These are phyloP conservation scores for Ganaspis brasiliensis DNA, from an alignment of 2,888 invertebrate genomes.

Conservation along the genomic window DNA sequence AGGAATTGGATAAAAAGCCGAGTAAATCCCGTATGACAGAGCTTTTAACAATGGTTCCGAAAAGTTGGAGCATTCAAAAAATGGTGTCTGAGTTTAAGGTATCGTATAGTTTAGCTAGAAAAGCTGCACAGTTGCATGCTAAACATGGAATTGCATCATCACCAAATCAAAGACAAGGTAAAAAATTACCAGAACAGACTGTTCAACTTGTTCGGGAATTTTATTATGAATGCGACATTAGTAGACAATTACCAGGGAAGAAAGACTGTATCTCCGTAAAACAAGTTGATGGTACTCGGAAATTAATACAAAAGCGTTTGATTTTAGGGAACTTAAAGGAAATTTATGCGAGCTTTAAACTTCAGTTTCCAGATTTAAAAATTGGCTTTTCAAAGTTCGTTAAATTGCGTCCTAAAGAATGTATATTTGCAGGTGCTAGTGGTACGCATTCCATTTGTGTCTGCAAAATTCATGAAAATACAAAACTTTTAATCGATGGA, in stretches of 20 bases:
- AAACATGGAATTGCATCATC: neutral
- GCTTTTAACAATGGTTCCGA: neutral
- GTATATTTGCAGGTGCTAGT: too few relatives aligned
- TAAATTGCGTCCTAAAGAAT: too few relatives aligned
- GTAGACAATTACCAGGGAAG: slow-evolving; percentile 2
- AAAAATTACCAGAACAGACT: neutral
- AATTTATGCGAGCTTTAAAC: too few relatives aligned
- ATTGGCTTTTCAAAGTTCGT: too few relatives aligned
- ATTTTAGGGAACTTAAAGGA: too few relatives aligned
- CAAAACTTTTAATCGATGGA: slow-evolving; percentile 20
- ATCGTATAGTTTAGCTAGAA: neutral
- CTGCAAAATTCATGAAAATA: too few relatives aligned
- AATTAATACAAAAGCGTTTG: neutral
- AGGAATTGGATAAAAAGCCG: neutral
- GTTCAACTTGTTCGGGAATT: neutral
- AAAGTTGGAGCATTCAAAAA: neutral
- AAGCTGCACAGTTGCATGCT: neutral
- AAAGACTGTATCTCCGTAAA: slow-evolving; percentile 8
- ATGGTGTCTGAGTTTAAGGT: neutral
- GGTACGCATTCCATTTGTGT: too few relatives aligned
- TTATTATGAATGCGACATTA: slow-evolving; percentile 1
- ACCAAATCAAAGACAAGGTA: neutral
- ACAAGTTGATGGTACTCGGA: neutral
- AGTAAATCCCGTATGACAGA: neutral
- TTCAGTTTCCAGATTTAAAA: too few relatives aligned